Base-by-base conservation (phyloP, 2,797 vertebrate genomes). In the Chanos chanos region DNA sequence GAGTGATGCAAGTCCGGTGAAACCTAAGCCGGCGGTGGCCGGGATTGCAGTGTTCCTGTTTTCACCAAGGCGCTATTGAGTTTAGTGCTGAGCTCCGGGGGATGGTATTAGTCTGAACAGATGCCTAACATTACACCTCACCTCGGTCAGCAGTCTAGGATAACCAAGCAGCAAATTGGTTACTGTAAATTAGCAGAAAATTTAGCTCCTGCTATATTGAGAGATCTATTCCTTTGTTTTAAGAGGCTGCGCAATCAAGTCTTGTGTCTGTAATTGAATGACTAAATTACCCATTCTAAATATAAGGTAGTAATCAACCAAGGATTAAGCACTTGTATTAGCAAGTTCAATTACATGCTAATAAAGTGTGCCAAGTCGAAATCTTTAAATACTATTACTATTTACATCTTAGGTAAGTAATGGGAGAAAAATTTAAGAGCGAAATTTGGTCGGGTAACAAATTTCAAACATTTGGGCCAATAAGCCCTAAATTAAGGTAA, bases 361-460 rank as follows among this genome's bases (percentile, higher is more conserved):
- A 93, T 91, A 90, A 89, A 86, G 88, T 87, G 85, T 87, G 90
- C 89, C 92, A 86, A 89, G 88, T 89, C 90, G 89, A 90, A 90
- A 93, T 94, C 92, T 94, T 94, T 94, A 94, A 97, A 92, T 94
- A 93, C 92, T 89, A 87, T 85, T 80, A 77, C 90, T 91, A 89
- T 92, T 94, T 94, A 94, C 92, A 94, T 92, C 90, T 91, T 92
- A 88, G 84, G 85, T 90, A 83, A 91, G 89, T 93, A 96, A 93
- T 92, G 92, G 90, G n/a, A n/a, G n/a, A n/a, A n/a, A 92, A 91
- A 88, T 87, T 88, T 80, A 86, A 89, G 87, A 84, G 85, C 70
- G 72, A 62, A 77, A 82, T 91, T 92, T 86, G 34, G 93, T 90
- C 83, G 83, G 58, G 25, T 31, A 5, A 43, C 45, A 24, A 22